Conservation (phyloP, 2,113 vertebrate genomes). For the Smithornis capensis region DNA sequence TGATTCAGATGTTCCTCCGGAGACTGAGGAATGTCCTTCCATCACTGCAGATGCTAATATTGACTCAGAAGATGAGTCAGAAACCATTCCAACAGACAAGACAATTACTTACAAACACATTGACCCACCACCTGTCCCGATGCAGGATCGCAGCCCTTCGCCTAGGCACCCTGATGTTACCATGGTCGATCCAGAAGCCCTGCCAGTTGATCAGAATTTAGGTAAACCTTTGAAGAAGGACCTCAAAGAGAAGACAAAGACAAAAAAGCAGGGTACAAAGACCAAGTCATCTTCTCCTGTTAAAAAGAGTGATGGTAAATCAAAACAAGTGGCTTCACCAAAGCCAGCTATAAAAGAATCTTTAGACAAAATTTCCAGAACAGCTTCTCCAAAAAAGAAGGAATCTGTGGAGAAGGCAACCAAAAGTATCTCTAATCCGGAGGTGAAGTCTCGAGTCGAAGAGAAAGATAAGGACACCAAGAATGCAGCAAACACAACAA, state of each 20-base stretch:
- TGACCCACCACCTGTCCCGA: conserved; percentile 84
- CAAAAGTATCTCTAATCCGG: conserved; percentile 72
- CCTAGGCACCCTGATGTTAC: conserved; percentile 89
- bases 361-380: conserved; percentile 80
- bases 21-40: conserved; percentile 94
- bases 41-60: conserved; percentile 97
- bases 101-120: conserved; percentile 90
- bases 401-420: conserved; percentile 76
- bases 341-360: conserved; percentile 85
- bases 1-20: conserved; percentile 91
- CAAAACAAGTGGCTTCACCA: conserved; percentile 77
- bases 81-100: conserved; percentile 94
- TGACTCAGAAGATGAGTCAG: conserved; percentile 96
- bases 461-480: conserved; percentile 93
- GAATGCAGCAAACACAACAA: conserved; percentile 91
- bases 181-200: conserved; percentile 93
- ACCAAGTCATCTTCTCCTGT: conserved; percentile 88
- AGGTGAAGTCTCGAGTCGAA: conserved; percentile 79
- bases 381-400: conserved; percentile 88
- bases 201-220: conserved; percentile 86
- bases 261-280: conserved; percentile 87
- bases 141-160: conserved; percentile 88
- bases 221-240: conserved; percentile 87
- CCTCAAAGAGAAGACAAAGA: conserved; percentile 87
- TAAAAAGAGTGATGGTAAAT: conserved; percentile 83